These are phyloP conservation scores for Tipula vernalis DNA, from an alignment of 2,888 invertebrate species.

Conservation along the genomic window DNA sequence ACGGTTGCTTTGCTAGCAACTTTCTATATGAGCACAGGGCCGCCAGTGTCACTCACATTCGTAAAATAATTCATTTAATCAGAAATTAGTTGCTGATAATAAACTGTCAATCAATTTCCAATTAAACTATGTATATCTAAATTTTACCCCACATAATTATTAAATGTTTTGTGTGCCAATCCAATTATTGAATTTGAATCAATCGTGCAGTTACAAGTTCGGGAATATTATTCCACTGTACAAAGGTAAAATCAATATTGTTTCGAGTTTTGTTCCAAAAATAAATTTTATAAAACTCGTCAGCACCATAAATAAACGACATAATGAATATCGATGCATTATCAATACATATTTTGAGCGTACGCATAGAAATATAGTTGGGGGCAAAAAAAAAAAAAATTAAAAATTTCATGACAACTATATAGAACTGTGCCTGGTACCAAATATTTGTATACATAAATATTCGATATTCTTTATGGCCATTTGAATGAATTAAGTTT, in stretches of 20 bases:
- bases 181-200: neutral
- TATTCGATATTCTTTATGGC: neutral
- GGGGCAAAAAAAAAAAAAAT: neutral
- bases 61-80: too few species aligned
- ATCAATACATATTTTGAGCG: neutral
- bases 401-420: neutral
- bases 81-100: too few species aligned
- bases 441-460: neutral
- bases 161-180: neutral
- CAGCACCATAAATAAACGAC: neutral
- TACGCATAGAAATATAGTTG: neutral
- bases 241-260: neutral
- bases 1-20: too few species aligned
- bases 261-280: neutral
- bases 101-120: too few species aligned
- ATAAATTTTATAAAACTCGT: neutral
- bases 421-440: neutral
- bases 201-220: neutral
- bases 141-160: too few species aligned
- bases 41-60: too few species aligned
- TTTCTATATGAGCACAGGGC: too few species aligned
- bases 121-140: too few species aligned
- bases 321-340: neutral
- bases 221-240: neutral
- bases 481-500: neutral